Conservation (phyloP, 2,888 invertebrate genomes). For the Heliconius ismenius region DNA sequence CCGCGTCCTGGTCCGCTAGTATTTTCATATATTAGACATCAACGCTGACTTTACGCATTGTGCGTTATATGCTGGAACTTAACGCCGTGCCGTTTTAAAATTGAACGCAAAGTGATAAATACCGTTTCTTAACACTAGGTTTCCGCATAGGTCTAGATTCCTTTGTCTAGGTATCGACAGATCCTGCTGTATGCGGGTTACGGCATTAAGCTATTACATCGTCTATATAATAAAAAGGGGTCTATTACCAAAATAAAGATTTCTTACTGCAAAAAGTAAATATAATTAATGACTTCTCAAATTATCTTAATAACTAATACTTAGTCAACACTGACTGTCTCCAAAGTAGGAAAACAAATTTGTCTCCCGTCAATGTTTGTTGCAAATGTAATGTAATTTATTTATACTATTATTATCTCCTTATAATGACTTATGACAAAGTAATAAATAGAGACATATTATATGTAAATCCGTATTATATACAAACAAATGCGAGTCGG, state of each 20-base stretch:
- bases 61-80: no score
- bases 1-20: no score
- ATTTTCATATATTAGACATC: no score
- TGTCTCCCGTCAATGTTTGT: background rate
- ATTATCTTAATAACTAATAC: background rate
- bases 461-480: background rate
- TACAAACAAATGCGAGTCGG: no score
- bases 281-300: conserved; percentile 3
- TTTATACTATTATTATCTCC: background rate
- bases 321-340: background rate
- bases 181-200: no score
- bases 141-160: no score
- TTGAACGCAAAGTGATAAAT: no score
- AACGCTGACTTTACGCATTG: no score
- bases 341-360: background rate
- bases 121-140: no score
- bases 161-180: no score
- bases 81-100: no score
- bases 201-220: no score
- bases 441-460: background rate
- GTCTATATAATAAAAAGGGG: background rate
- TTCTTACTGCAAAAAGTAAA: background rate
- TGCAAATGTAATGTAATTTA: background rate
- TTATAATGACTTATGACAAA: background rate
- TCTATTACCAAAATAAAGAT: background rate